These are phyloP conservation scores for Chrysemys picta DNA, from an alignment of 2,113 vertebrate genomes.

Conservation along the genomic window DNA sequence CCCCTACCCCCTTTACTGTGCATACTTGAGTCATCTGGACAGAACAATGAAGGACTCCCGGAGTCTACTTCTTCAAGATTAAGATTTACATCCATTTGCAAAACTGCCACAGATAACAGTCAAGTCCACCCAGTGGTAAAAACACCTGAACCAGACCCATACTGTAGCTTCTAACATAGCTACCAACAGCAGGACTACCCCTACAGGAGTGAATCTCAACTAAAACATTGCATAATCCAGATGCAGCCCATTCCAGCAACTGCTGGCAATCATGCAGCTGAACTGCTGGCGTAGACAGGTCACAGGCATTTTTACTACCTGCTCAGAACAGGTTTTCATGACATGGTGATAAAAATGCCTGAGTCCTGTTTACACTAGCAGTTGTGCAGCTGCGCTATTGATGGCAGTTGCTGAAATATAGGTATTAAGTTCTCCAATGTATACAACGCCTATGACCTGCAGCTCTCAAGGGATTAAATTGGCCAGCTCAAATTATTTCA, in stretches of 20 bases:
- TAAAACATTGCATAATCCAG: background rate
- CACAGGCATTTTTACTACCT: background rate
- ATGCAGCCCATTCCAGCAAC: too few relatives aligned
- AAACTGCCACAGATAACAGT: background rate
- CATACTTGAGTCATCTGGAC: background rate
- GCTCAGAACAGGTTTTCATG: background rate
- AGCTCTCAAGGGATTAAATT: background rate
- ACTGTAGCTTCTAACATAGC: background rate
- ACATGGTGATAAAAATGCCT: background rate
- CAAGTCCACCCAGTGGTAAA: background rate
- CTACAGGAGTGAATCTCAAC: background rate
- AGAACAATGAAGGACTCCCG: background rate
- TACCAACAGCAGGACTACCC: background rate
- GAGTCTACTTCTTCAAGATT: too few relatives aligned
- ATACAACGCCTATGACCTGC: background rate
- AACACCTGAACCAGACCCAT: background rate
- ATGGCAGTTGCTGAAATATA: background rate
- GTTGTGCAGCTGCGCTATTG: background rate
- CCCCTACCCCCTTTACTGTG: background rate
- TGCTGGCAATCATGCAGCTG: background rate
- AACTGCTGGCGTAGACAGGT: background rate
- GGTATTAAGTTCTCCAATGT: background rate
- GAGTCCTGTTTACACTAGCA: background rate
- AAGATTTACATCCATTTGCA: background rate
- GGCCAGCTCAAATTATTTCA: too few relatives aligned